These are phyloP conservation scores for Kradibia gibbosae DNA, from an alignment of 1,140 invertebrate species.

Conservation along the genomic window DNA sequence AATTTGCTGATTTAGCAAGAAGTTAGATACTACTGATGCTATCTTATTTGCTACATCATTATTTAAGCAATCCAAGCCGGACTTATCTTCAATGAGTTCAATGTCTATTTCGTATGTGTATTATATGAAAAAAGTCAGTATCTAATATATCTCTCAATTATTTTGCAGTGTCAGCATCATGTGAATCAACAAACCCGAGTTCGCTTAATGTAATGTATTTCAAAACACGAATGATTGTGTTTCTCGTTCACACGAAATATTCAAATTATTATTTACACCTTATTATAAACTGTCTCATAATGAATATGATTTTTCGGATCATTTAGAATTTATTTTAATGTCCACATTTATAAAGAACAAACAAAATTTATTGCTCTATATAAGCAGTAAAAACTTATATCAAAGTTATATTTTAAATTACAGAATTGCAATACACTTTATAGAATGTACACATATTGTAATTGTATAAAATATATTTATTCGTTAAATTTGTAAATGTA, in stretches of 20 bases:
- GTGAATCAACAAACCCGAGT: not conserved
- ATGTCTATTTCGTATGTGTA: not conserved
- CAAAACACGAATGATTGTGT: not conserved
- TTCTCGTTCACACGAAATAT: not conserved
- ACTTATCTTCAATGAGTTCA: slow-evolving; percentile 16
- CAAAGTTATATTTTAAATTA: too few species aligned
- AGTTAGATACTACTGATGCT: not conserved
- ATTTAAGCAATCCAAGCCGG: slow-evolving; percentile 22
- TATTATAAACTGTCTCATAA: too few species aligned
- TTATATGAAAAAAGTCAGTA: not conserved
- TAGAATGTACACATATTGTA: not conserved
- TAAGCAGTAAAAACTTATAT: too few species aligned
- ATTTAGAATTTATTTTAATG: too few species aligned
- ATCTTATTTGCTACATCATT: not conserved
- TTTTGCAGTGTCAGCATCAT: not conserved
- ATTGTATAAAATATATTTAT: not conserved
- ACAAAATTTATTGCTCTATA: too few species aligned
- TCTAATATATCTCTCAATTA: not conserved
- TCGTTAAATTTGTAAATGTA: not conserved
- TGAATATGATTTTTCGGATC: too few species aligned
- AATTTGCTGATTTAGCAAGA: slow-evolving; percentile 47
- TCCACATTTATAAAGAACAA: too few species aligned
- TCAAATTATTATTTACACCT: not conserved
- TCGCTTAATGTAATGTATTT: not conserved
- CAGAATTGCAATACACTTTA: too few species aligned